A percentile compares a stretch with the other conserved stretches of the same genome.
Conservation (phyloP, 2,888 invertebrate species). For the Hoplodrina ambigua region DNA sequence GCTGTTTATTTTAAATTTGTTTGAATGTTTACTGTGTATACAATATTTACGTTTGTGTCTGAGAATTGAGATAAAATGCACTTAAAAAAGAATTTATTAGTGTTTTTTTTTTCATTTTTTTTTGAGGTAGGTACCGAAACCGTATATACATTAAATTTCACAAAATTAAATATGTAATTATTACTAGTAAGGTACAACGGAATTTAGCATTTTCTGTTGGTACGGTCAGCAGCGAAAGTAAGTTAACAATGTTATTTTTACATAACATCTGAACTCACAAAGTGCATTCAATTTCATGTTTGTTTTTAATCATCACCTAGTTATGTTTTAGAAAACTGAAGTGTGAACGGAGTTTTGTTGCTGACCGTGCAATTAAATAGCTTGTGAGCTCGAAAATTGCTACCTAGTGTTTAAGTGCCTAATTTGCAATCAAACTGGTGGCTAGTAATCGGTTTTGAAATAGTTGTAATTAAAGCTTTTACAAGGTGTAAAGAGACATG, state of each 20-base stretch:
- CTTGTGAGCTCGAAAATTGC: constrained; percentile 1
- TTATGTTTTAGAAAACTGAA: not conserved
- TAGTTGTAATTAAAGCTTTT: constrained; percentile 26
- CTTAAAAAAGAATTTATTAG: not conserved
- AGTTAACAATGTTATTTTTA: not conserved
- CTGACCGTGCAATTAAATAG: not conserved
- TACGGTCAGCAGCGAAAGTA: constrained; percentile 5
- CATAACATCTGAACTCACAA: too few relatives aligned
- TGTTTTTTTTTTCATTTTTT: not conserved
- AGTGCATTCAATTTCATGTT: too few relatives aligned
- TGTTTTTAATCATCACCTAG: too few relatives aligned
- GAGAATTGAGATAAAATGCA: not conserved
- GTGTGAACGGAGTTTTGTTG: constrained; percentile 2
- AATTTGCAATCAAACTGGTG: constrained; percentile 29
- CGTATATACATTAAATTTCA: not conserved
- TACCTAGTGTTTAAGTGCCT: constrained; percentile 39
- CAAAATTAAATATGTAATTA: not conserved
- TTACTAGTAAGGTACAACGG: not conserved
- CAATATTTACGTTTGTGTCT: not conserved
- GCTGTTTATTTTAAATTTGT: not conserved
- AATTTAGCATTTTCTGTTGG: not conserved
- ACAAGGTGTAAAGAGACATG: too few relatives aligned
- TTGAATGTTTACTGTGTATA: not conserved
- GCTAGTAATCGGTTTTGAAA: constrained; percentile 10
- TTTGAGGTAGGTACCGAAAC: not conserved